phyloP scores from a whole-genome alignment of 2,113 vertebrate species.

The Spea multiplicata region DNA sequence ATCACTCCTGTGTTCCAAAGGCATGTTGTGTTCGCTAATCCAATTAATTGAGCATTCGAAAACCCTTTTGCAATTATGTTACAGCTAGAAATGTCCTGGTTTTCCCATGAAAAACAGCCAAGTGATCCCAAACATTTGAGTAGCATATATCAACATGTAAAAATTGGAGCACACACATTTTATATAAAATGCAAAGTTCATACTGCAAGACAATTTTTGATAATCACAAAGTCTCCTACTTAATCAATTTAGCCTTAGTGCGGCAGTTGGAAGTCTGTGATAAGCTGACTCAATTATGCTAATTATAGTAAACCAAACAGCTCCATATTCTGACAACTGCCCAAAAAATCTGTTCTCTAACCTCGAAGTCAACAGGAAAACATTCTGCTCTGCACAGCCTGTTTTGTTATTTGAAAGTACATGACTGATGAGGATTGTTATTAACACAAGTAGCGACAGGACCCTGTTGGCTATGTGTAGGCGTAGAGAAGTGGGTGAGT shows the following conservation, averaged over 20 bases:
- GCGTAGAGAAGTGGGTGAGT: constrained; percentile 21
- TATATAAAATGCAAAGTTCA: background rate
- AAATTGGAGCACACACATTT: no score
- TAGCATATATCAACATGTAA: no score
- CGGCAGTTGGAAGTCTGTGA: background rate
- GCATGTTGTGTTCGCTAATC: no score
- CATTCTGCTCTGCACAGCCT: constrained; percentile 37
- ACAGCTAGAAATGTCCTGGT: no score
- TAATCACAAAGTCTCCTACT: background rate
- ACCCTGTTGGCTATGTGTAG: constrained; percentile 32
- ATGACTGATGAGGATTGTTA: constrained; percentile 22
- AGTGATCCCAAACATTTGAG: no score
- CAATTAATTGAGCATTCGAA: no score
- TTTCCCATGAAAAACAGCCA: no score
- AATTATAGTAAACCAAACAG: constrained; percentile 20
- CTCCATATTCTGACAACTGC: constrained; percentile 6
- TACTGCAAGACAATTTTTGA: background rate
- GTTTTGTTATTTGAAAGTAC: constrained; percentile 10
- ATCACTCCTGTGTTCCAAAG: no score
- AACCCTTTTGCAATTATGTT: no score
- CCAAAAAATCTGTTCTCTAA: constrained; percentile 23
- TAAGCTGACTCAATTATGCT: constrained; percentile 22
- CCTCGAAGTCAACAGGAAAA: constrained; percentile 35
- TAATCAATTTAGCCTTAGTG: background rate
- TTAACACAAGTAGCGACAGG: constrained; percentile 28